phyloP scores from a whole-genome alignment of 2,797 vertebrate species.

The Hemibagrus guttatus region DNA sequence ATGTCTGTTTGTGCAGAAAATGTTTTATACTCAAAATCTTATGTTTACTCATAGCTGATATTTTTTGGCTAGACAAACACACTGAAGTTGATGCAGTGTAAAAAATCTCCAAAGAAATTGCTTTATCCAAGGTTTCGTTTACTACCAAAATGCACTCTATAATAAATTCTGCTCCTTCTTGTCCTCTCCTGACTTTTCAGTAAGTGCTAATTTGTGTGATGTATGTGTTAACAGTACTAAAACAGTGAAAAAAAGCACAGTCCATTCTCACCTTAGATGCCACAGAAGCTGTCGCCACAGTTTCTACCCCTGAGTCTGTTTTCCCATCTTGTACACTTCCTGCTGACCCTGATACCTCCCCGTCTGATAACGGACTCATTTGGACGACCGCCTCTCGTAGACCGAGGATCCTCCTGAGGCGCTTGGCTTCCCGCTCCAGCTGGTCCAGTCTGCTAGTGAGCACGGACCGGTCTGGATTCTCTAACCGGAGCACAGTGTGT shows the following conservation, averaged over 20 bases:
- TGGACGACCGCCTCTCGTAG: slow-evolving; percentile 49
- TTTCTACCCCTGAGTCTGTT: slow-evolving; percentile 13
- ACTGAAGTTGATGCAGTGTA: not conserved
- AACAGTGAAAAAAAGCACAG: too few relatives aligned
- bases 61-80: not conserved
- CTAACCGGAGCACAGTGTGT: slow-evolving; percentile 45
- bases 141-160: not conserved
- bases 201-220: not conserved
- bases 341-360: not conserved
- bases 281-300: not conserved
- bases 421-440: slow-evolving; percentile 68
- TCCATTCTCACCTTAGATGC: slow-evolving; percentile 38
- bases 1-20: not conserved
- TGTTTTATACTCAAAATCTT: not conserved
- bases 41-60: not conserved
- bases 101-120: not conserved
- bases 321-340: not conserved
- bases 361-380: slow-evolving; percentile 15
- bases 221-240: not conserved
- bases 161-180: not conserved
- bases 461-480: slow-evolving; percentile 54
- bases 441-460: slow-evolving; percentile 60
- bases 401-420: slow-evolving; percentile 63
- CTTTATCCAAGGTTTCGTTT: not conserved
- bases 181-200: not conserved